Base-by-base conservation (phyloP, 2,113 vertebrate genomes). In the Syngnathus floridae region DNA sequence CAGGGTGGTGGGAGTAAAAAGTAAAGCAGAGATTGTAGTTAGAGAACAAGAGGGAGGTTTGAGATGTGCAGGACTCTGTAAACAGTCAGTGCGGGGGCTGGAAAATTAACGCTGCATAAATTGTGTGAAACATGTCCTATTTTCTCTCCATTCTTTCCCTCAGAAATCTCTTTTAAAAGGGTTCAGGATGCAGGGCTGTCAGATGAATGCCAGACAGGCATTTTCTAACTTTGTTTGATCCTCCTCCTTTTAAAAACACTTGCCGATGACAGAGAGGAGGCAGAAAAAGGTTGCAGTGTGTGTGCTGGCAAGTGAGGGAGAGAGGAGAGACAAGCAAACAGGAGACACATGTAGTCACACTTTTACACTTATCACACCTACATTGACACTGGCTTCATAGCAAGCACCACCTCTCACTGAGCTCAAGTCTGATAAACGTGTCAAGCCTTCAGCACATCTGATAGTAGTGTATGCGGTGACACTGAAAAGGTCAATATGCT, bases 31-130 rank as follows among this genome's bases (percentile, higher is more conserved):
- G 64, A 74, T 82, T 82, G 79, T 72, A 78, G 79, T 79, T 83
- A 74, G 77, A 82, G 75, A 75, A 70, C 69, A 85, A 84, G 82
- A 82, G 48, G 67, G 63, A 77, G 81, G 74, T 81, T 84, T 84
- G 79, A 84, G 81, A 83, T 70, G 76, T 66, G 62, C 79, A 85
- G 84, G 82, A 88, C 84, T 86, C 78, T 84, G 87, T 87, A 85
- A 88, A 87, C 83, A 88, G 82, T 86, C 77, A 65, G 77, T 61
- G 77, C 77, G 80, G 80, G 77, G 84, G 87, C 82, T 85, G 84
- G 82, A 88, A 88, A 90, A 91, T 91, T 87, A 91, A 83, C 82
- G 79, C 80, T 88, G 87, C 86, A 89, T 90, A 88, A 87, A 88
- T 86, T 84, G 82, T 80, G 80, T 40, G 76, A 84, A 88, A 86